These are phyloP conservation scores for Drosophila neotestacea DNA, from an alignment of 2,888 invertebrate species.

Conservation along the genomic window DNA sequence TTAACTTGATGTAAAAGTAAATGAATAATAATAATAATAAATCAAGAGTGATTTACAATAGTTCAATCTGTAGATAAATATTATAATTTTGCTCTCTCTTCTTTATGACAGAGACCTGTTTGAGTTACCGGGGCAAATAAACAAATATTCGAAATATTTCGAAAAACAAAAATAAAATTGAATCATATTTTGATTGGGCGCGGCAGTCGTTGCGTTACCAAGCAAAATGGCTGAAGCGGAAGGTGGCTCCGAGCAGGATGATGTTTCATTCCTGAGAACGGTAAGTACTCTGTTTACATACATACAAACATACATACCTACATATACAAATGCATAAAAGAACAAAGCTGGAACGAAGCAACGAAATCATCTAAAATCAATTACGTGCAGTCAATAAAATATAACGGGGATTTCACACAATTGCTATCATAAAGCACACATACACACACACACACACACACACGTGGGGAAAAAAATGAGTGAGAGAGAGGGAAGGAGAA, in stretches of 20 bases:
- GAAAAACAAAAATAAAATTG: constrained; percentile 34
- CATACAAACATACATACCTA: background rate
- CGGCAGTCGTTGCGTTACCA: constrained; percentile 74
- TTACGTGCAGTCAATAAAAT: constrained; percentile 82
- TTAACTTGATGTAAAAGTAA: background rate
- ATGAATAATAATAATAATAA: background rate
- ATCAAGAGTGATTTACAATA: background rate
- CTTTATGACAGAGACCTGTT: constrained; percentile 43
- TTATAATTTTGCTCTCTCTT: constrained; percentile 2
- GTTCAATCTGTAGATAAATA: background rate
- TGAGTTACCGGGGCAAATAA: constrained; percentile 49
- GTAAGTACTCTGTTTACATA: constrained; percentile 88
- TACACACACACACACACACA: constrained; percentile 23
- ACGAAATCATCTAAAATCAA: constrained; percentile 80
- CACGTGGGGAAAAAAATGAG: background rate
- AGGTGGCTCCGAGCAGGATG: constrained; percentile 99
- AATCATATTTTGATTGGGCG: constrained; percentile 57
- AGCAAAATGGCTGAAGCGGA: constrained; percentile 94
- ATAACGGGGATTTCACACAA: constrained; percentile 77
- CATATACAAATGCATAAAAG: constrained; percentile 12
- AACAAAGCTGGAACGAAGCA: constrained; percentile 12
- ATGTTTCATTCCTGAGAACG: constrained; percentile 99
- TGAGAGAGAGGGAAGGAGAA: background rate
- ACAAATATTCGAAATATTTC: constrained; percentile 56
- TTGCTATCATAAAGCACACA: constrained; percentile 72